These are phyloP conservation scores for Oryzias celebensis DNA, from an alignment of 2,113 vertebrate genomes.

Conservation along the genomic window DNA sequence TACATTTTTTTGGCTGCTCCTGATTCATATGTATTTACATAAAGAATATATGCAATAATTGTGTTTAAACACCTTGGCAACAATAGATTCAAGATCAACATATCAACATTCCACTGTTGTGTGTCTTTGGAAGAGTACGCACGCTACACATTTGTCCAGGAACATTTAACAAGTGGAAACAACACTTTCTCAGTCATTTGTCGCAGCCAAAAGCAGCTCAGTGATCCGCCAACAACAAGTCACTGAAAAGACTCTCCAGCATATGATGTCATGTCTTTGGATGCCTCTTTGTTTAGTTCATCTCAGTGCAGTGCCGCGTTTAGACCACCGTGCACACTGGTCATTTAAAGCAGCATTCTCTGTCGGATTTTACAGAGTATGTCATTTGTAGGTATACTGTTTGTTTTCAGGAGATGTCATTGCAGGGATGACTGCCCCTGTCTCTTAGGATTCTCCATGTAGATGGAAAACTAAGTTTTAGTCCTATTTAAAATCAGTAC, in stretches of 20 bases:
- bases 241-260: constrained; percentile 31
- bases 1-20: too few relatives aligned
- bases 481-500: too few relatives aligned
- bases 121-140: too few relatives aligned
- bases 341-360: constrained; percentile 7
- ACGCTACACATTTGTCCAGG: constrained; percentile 23
- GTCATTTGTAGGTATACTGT: constrained; percentile 33
- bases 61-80: too few relatives aligned
- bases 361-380: constrained; percentile 6
- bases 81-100: too few relatives aligned
- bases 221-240: constrained; percentile 32
- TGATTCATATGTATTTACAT: too few relatives aligned
- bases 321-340: constrained; percentile 8
- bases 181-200: constrained; percentile 23
- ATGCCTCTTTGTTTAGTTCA: constrained; percentile 31
- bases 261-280: constrained; percentile 50
- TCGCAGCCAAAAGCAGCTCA: constrained; percentile 37
- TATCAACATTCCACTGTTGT: too few relatives aligned
- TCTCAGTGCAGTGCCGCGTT: neutral
- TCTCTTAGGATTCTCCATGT: constrained; percentile 36
- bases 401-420: constrained; percentile 34
- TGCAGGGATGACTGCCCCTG: constrained; percentile 20
- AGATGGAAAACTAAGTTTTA: constrained; percentile 18
- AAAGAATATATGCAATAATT: too few relatives aligned
- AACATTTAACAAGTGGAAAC: constrained; percentile 45